Evolutionary conservation across 2,888 invertebrate genomes (phyloP).

Genomic region (Sarcophaga caerulescens): DNA sequence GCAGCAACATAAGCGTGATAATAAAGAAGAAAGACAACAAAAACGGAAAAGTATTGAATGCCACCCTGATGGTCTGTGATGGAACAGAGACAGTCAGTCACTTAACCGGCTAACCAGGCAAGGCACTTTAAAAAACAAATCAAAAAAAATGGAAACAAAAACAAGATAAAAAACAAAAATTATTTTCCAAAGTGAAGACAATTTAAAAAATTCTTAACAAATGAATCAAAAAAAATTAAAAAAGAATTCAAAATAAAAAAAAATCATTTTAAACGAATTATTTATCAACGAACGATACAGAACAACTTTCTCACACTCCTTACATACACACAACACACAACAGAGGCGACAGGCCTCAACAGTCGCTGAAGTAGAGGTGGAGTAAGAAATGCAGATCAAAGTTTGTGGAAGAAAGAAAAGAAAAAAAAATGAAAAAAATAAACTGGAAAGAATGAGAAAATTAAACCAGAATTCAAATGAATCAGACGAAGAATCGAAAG

Average conservation of each 20-base stretch:
- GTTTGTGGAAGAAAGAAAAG: background rate
- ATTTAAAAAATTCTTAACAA: constrained; percentile 47
- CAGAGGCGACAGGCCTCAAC: background rate
- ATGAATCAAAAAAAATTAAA: constrained; percentile 47
- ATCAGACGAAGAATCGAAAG: constrained; percentile 1
- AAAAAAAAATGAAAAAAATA: background rate
- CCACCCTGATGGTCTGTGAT: constrained; percentile 41
- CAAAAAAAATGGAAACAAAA: too few relatives aligned
- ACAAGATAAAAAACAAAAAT: background rate
- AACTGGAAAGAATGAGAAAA: constrained; percentile 15
- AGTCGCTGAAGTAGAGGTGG: constrained; percentile 13
- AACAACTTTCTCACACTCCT: constrained; percentile 61
- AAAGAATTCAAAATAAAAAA: constrained; percentile 15
- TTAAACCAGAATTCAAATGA: constrained; percentile 2
- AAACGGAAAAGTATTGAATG: constrained; percentile 32
- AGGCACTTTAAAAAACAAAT: constrained; percentile 15
- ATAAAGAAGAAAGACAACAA: constrained; percentile 9
- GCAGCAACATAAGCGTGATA: constrained; percentile 19
- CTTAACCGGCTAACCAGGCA: background rate
- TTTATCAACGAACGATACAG: constrained; percentile 14
- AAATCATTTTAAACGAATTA: constrained; percentile 40
- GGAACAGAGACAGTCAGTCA: constrained; percentile 12
- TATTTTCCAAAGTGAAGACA: background rate
- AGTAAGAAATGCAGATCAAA: constrained; percentile 57
- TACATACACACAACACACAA: too few relatives aligned